Evolutionary conservation across 1,140 invertebrate species (phyloP).

Genomic region (Drusus annulatus): DNA sequence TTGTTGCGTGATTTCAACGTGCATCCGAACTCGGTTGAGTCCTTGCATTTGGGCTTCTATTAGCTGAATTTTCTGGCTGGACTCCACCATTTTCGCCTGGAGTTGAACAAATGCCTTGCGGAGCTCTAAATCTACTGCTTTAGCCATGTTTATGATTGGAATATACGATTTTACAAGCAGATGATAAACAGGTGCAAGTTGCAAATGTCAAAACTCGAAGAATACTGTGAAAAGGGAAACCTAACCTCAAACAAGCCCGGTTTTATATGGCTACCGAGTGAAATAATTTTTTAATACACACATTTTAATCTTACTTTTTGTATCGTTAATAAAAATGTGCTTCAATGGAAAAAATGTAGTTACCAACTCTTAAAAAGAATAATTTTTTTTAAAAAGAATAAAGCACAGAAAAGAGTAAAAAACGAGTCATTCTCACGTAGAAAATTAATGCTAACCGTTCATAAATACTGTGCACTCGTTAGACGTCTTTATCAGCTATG

Average conservation of each 20-base stretch:
- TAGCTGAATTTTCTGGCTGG: constrained; percentile 84
- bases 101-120: constrained; percentile 87
- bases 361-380: no score
- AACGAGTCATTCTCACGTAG: no score
- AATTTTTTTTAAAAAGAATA: no score
- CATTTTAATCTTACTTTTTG: no score
- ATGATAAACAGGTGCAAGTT: constrained; percentile 16
- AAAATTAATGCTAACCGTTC: no score
- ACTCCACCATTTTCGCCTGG: constrained; percentile 87
- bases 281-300: background rate
- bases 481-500: no score
- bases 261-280: background rate
- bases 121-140: constrained; percentile 70
- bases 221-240: background rate
- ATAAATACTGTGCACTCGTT: no score
- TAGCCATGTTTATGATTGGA: constrained; percentile 35
- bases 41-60: constrained; percentile 85
- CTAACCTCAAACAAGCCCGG: background rate
- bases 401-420: no score
- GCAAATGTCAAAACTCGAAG: background rate
- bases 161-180: constrained; percentile 12
- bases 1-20: constrained; percentile 80
- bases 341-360: no score
- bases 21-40: constrained; percentile 78
- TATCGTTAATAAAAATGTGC: no score